Percentiles rank a stretch among this genome's conserved stretches.
Evolutionary conservation across 2,888 invertebrate species (phyloP).

Genomic region (Fragum whitleyi): DNA sequence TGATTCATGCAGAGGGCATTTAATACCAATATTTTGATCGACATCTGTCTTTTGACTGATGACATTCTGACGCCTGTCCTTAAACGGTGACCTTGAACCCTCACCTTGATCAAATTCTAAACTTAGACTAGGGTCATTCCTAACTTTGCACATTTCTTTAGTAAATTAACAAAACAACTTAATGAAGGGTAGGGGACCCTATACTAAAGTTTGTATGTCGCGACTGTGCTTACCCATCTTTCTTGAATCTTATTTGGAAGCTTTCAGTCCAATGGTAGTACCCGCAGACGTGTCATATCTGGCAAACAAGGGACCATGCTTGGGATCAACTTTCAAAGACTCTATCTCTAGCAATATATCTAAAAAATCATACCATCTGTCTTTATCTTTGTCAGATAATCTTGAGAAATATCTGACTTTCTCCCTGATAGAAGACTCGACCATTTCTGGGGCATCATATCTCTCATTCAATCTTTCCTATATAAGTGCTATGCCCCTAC

Average conservation of each 20-base stretch:
- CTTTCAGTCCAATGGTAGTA: conserved; percentile 42
- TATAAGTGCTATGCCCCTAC: conserved; percentile 14
- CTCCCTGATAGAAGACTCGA: conserved; percentile 32
- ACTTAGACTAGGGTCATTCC: conserved; percentile 3
- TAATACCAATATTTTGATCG: background rate
- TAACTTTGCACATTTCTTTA: background rate
- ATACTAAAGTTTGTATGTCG: background rate
- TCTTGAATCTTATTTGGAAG: conserved; percentile 33
- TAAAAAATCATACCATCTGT: conserved; percentile 30
- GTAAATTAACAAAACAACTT: background rate
- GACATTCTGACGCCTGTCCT: background rate
- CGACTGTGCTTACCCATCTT: conserved; percentile 1
- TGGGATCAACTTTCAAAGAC: conserved; percentile 30
- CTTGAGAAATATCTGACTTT: conserved; percentile 34
- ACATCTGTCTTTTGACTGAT: conserved; percentile 2
- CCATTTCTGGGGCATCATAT: conserved; percentile 40
- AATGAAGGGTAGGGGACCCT: conserved; percentile 5
- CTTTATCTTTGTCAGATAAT: conserved; percentile 29
- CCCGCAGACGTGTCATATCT: conserved; percentile 57
- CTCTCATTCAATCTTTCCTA: conserved; percentile 48
- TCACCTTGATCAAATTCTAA: background rate
- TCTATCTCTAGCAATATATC: conserved; percentile 50
- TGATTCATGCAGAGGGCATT: background rate
- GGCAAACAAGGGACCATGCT: conserved; percentile 29
- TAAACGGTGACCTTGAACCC: background rate